Base-by-base conservation (phyloP, 1,140 invertebrate genomes). In the Penaeus vannamei region DNA sequence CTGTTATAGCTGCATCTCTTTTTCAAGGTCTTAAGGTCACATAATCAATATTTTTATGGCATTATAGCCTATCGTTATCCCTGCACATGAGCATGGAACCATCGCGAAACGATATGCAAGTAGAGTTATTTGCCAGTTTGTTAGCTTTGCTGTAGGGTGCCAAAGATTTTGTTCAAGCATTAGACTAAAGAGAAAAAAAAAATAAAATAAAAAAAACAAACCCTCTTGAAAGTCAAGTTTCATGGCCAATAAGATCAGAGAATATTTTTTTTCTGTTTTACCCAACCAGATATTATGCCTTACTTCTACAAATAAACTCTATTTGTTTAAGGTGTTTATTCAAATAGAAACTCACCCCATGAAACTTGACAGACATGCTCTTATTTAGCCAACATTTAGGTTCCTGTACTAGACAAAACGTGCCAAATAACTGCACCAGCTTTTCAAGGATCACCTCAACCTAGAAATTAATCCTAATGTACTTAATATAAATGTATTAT, bases 1-100 rank as follows among this genome's bases (percentile, higher is more conserved):
- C 53, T 53, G 53, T 53, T 53, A 53, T 53, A 53, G 53, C 53
- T 82, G 64, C 60, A 32, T 76, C 87, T 84, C 87, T 89, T 89
- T 89, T 85, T 89, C 87, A 85, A 88, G 87, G 81, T 84, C 87
- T 60, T 80, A 61, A 59, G 36, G 46, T 76, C 53, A 88, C 84
- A 88, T 84, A 84, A 64, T 84, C 53, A 81, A 76, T 88, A 77
- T 22, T 72, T 83, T 76, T 83, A 61, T 53, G 46, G 80, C 29
- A 32, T 66, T 89, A 46, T 81, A 81, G 84, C 88, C 84, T 69
- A 59, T 85, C 88, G 64, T 81, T 86, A 90, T 90, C 88, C 88
- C 84, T 90, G 88, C 88, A 85, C 88, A 85, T 86, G 84, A 90
- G 88, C 88, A 90, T 90, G 88, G 88, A 90, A 90, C 88, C 88